Percentiles rank a stretch among this genome's conserved stretches.
phyloP scores from a whole-genome alignment of 1,140 invertebrate species.

The Sipha flava region DNA sequence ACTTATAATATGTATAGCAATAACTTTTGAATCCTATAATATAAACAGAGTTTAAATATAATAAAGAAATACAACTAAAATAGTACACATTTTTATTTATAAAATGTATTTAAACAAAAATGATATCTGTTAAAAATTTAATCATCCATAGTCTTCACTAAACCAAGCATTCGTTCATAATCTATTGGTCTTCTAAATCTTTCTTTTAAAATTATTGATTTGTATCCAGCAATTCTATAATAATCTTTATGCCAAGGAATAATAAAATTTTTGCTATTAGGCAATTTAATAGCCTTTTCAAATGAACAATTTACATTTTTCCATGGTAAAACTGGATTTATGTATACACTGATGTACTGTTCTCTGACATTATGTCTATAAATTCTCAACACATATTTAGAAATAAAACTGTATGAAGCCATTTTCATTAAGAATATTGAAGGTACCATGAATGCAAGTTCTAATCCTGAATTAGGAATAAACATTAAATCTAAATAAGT shows the following conservation, averaged over 20 bases:
- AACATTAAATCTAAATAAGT: background rate
- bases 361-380: background rate
- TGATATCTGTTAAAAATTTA: no score
- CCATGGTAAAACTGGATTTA: slow-evolving; percentile 17
- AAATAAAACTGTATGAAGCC: slow-evolving; percentile 10
- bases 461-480: background rate
- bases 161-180: slow-evolving; percentile 10
- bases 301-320: background rate
- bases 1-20: no score
- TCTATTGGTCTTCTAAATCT: slow-evolving; percentile 24
- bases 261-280: background rate
- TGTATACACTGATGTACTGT: background rate
- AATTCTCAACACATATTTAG: slow-evolving; percentile 10
- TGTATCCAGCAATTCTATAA: background rate
- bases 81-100: no score
- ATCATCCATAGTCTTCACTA: background rate
- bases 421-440: background rate
- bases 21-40: no score
- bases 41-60: no score
- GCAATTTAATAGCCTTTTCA: background rate
- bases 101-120: no score
- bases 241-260: slow-evolving; percentile 20
- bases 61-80: no score
- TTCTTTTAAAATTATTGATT: slow-evolving; percentile 4
- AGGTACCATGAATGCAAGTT: background rate